Evolutionary conservation across 2,113 vertebrate species (phyloP).

Genomic region (Barbus barbus): DNA sequence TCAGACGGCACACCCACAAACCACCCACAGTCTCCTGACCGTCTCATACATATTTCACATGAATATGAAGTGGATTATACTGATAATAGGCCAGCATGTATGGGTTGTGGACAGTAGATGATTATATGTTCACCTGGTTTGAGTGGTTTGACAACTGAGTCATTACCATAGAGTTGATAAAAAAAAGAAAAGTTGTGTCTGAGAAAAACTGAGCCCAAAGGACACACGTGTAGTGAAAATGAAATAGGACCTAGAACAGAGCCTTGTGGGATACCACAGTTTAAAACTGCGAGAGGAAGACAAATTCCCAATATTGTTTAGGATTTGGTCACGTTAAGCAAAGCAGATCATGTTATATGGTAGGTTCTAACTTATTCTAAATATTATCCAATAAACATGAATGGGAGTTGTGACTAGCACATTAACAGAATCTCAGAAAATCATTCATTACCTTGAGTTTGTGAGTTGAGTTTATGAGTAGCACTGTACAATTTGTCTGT

Average conservation of each 20-base stretch:
- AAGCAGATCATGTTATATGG: not conserved
- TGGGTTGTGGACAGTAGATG: not conserved
- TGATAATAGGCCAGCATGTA: not conserved
- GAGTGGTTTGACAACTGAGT: not conserved
- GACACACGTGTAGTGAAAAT: not conserved
- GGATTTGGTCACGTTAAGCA: not conserved
- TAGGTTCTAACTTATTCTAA: not conserved
- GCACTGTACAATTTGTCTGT: no score
- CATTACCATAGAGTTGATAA: not conserved
- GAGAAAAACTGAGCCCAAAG: not conserved
- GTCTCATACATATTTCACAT: not conserved
- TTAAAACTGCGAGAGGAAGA: not conserved
- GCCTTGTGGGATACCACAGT: not conserved
- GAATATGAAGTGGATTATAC: not conserved
- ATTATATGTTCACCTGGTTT: not conserved
- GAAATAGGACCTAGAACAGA: not conserved
- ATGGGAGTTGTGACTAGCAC: not conserved
- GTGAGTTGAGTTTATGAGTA: not conserved
- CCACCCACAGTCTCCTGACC: not conserved
- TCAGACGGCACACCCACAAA: not conserved
- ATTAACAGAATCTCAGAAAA: not conserved
- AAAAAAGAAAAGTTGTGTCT: not conserved
- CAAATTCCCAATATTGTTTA: not conserved
- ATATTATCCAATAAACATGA: not conserved
- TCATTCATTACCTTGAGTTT: not conserved